Evolutionary conservation across 2,797 vertebrate species (phyloP), one percentile per base, ranked within the genome.

Genomic region (Sus cebifrons): DNA sequence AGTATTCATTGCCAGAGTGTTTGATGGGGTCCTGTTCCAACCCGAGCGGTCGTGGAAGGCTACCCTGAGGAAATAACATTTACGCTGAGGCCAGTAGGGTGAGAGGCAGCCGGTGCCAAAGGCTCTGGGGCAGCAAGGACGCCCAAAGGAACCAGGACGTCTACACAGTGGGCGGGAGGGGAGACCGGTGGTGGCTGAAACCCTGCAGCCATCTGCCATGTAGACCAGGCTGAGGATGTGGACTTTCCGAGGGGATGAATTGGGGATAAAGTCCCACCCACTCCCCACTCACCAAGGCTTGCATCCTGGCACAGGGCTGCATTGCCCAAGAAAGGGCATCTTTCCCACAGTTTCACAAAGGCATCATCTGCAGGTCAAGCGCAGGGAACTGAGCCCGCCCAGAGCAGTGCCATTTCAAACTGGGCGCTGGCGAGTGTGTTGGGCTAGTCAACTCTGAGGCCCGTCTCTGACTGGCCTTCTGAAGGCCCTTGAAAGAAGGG

Each of bases 101-200:
- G 62, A 29, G 52, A 29, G 21, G 52, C 44, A 58, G 16, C 60
- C 25, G 0, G 6, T 14, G 17, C 67, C 17, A 74, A 73, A 84
- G 36, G 3, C 4, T 27, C 23, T 0, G 0, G 12, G 44, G 29
- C 36, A 82, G 7, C 15, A 86, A 65, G 49, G 29, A 8, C 15
- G 13, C 10, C 11, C 9, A 14, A 25, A 44, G 77, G 32, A 77
- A 29, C 60, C 91, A 64, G 0, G 16, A 2, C 15, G 64, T 40
- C 29, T 27, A 6, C 58, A 23, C 21, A 23, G 16, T 1, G 5
- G 10, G 9, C 1, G 2, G 36, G 10, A 36, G 13, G n/a, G 1
- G 40, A 36, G 21, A 44, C 11, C 0, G 9, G 5, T n/a, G 13
- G 12, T 6, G 32, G 44, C 54, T 58, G n/a, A 71, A 49, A 49